phyloP scores from a whole-genome alignment of 1,140 invertebrate genomes.

The Teleogryllus occipitalis region DNA sequence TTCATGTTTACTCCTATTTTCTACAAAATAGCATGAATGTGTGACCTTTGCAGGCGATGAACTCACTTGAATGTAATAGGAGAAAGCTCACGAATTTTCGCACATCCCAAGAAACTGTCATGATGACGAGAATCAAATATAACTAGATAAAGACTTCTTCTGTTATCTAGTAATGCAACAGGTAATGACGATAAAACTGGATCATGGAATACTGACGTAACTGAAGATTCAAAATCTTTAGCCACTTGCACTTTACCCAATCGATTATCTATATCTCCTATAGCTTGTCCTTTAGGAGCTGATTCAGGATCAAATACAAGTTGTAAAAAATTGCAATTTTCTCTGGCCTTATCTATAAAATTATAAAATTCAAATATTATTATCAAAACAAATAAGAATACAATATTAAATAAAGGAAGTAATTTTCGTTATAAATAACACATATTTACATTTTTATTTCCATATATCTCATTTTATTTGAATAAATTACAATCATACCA shows the following conservation, averaged over 20 bases:
- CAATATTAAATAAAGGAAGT: neutral
- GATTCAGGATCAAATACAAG: slow-evolving; percentile 76
- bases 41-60: neutral
- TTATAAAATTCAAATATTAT: neutral
- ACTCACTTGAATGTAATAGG: slow-evolving; percentile 61
- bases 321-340: slow-evolving; percentile 76
- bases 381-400: neutral
- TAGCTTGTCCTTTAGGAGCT: slow-evolving; percentile 53
- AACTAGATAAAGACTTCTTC: slow-evolving; percentile 71
- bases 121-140: slow-evolving; percentile 71
- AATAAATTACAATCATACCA: slow-evolving; percentile 41
- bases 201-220: slow-evolving; percentile 55
- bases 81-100: slow-evolving; percentile 62
- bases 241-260: slow-evolving; percentile 67
- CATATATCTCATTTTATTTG: neutral
- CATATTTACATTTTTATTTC: neutral
- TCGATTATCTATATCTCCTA: slow-evolving; percentile 72
- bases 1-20: neutral
- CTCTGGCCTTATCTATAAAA: slow-evolving; percentile 37
- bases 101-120: slow-evolving; percentile 74
- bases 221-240: slow-evolving; percentile 42
- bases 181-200: slow-evolving; percentile 53
- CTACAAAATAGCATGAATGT: neutral
- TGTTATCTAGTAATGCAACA: slow-evolving; percentile 57
- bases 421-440: neutral